Percentiles rank a stretch among this genome's conserved stretches.
These are phyloP conservation scores for Tragelaphus imberbis DNA, from an alignment of 2,113 vertebrate genomes.

Conservation along the genomic window DNA sequence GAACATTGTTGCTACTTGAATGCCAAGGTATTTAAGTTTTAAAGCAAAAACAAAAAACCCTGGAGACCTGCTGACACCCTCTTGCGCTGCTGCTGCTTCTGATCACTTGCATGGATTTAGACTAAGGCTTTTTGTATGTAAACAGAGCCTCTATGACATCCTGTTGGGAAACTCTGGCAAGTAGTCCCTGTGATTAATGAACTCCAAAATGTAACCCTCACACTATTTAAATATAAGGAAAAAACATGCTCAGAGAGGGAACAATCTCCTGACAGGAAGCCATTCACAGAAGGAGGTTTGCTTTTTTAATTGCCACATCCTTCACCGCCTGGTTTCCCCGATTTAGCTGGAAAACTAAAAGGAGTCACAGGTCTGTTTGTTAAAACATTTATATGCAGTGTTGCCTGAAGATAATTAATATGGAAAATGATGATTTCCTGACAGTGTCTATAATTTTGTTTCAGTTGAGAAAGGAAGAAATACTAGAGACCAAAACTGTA, in stretches of 20 bases:
- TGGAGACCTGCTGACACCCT: neutral
- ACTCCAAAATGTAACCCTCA: slow-evolving; percentile 25
- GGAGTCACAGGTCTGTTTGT: neutral
- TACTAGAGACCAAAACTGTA: neutral
- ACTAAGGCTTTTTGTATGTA: neutral
- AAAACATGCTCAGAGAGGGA: neutral
- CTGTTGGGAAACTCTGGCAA: neutral
- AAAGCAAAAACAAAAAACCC: neutral
- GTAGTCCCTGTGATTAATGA: slow-evolving; percentile 21
- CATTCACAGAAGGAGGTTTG: neutral
- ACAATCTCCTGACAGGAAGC: neutral
- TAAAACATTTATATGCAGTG: neutral
- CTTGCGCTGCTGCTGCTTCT: neutral
- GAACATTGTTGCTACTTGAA: neutral
- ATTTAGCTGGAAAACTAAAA: neutral
- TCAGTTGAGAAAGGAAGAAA: neutral
- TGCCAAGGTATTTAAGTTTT: slow-evolving; percentile 33
- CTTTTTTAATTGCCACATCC: neutral
- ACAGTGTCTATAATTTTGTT: neutral
- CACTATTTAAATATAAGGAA: neutral
- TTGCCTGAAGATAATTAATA: neutral
- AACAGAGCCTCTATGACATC: neutral
- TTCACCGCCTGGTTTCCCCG: neutral
- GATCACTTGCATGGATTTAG: neutral
- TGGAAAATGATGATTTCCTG: neutral